phyloP scores from a whole-genome alignment of 2,888 invertebrate genomes.

The Zygogramma bicolorata region DNA sequence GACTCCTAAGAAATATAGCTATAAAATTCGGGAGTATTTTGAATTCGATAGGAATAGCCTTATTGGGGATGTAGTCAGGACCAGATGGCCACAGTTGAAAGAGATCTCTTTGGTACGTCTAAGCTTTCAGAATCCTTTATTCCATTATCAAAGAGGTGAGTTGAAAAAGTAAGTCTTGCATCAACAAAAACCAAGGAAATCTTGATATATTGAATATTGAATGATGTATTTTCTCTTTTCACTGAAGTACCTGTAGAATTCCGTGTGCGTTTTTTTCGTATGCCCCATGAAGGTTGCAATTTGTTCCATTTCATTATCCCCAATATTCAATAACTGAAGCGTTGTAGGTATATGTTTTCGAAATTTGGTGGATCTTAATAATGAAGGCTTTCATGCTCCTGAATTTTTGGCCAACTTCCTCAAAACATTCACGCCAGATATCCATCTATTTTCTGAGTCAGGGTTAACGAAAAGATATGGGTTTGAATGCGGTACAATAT shows the following conservation, averaged over 20 bases:
- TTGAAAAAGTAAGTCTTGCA: no score
- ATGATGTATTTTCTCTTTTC: no score
- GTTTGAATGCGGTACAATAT: conserved; percentile 41
- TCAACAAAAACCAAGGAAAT: no score
- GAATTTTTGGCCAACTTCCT: conserved; percentile 33
- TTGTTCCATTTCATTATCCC: conserved; percentile 43
- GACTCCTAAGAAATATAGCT: no score
- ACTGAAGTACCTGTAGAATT: conserved; percentile 19
- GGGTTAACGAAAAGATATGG: conserved; percentile 45
- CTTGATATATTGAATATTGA: no score
- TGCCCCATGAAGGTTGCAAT: conserved; percentile 48
- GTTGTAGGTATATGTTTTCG: conserved; percentile 46
- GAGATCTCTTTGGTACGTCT: no score
- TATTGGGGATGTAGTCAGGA: no score
- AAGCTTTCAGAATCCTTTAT: no score
- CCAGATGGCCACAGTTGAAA: no score
- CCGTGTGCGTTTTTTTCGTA: conserved; percentile 46
- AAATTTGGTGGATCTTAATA: conserved; percentile 39
- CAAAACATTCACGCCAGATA: conserved; percentile 37
- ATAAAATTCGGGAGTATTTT: no score
- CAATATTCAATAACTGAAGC: conserved; percentile 42
- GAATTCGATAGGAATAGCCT: no score
- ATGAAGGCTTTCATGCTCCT: conserved; percentile 29
- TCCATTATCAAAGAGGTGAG: no score
- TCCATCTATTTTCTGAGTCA: conserved; percentile 42